Conservation (phyloP, 2,113 vertebrate genomes). For the Nerophis ophidion region DNA sequence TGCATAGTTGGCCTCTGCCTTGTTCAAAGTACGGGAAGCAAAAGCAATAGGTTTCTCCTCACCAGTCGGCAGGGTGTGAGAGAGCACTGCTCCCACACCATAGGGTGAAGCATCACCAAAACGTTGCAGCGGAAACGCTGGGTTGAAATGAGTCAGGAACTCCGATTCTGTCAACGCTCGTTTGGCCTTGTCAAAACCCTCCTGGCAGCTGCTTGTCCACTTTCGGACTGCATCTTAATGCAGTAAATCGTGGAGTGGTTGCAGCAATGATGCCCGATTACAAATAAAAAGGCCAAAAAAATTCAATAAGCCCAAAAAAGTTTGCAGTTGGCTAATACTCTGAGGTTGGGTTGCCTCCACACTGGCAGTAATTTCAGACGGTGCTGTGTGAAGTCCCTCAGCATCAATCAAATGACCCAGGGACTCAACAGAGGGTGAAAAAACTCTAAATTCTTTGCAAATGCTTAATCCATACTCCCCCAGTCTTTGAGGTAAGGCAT, state of each 20-base stretch:
- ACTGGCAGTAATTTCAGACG: not conserved
- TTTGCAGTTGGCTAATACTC: too few relatives aligned
- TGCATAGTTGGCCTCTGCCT: not conserved
- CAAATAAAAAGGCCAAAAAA: not conserved
- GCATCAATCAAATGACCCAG: not conserved
- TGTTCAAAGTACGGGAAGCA: not conserved
- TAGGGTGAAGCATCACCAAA: not conserved
- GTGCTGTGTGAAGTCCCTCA: not conserved
- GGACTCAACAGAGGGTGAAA: not conserved
- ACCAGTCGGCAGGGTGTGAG: too few relatives aligned
- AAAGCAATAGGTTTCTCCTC: not conserved
- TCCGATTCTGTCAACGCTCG: too few relatives aligned
- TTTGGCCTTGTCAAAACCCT: not conserved
- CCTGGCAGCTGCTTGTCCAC: not conserved
- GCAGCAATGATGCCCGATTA: not conserved
- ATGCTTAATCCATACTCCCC: not conserved
- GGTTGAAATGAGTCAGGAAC: too few relatives aligned
- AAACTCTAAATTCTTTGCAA: too few relatives aligned
- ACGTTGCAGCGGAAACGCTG: too few relatives aligned
- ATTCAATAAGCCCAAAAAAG: not conserved
- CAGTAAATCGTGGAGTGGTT: not conserved
- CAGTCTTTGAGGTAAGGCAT: not conserved
- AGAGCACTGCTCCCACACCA: not conserved
- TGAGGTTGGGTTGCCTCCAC: not conserved
- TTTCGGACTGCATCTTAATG: not conserved